Conservation (phyloP, 2,888 invertebrate genomes). For the Tortricodes alternella region DNA sequence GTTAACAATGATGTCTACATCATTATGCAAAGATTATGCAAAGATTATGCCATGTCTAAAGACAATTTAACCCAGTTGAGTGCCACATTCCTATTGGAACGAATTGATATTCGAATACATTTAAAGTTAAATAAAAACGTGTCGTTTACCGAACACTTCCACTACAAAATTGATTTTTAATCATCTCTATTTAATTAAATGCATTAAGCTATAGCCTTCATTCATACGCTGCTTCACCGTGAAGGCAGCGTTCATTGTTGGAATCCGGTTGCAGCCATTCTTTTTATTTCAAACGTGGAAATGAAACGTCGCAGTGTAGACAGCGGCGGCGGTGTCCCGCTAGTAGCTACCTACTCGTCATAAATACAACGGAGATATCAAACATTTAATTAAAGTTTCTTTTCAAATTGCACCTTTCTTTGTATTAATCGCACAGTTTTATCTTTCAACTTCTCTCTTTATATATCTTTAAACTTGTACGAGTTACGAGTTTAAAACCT, state of each 20-base stretch:
- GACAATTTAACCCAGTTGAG: too few relatives aligned
- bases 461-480: constrained; percentile 44
- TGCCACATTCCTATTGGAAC: too few relatives aligned
- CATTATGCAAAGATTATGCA: too few relatives aligned
- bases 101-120: too few relatives aligned
- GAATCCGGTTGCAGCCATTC: constrained; percentile 24
- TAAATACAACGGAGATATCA: constrained; percentile 50
- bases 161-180: neutral
- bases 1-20: too few relatives aligned
- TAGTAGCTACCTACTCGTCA: constrained; percentile 42
- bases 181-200: constrained; percentile 19
- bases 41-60: too few relatives aligned
- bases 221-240: neutral
- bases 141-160: neutral
- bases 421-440: constrained; percentile 52
- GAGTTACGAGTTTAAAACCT: constrained; percentile 35
- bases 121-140: too few relatives aligned
- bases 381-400: constrained; percentile 71
- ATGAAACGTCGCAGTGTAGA: constrained; percentile 42
- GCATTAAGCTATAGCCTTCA: constrained; percentile 13
- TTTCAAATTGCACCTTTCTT: constrained; percentile 54
- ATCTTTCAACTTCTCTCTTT: constrained; percentile 37
- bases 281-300: constrained; percentile 43
- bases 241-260: constrained; percentile 25
- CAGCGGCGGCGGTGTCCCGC: constrained; percentile 33